Base-by-base conservation (phyloP, 2,888 invertebrate species). In the Ecliptopera silaceata region DNA sequence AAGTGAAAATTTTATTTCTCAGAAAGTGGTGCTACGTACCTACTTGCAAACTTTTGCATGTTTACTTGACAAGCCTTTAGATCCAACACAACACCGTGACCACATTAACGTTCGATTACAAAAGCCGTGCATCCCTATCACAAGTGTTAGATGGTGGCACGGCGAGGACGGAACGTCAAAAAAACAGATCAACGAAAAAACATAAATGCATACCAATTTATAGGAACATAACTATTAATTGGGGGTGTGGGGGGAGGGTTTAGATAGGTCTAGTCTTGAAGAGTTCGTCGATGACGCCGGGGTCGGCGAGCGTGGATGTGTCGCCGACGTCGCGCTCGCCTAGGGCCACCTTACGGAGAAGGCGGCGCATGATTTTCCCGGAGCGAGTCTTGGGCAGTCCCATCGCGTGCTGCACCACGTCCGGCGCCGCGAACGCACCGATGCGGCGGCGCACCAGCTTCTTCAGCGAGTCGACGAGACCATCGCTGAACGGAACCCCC, bases 341-440 rank as follows among this genome's bases (percentile, higher is more conserved):
- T 1, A 96, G 88, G 0, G 99, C 99, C 11, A 99, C 95, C 88
- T 99, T 98, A 63, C 98, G 93, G 60, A 99, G 91, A 56, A 99
- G 96, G 64, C 99, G 93, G 59, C 99, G 93, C 97, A 99, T 99
- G 60, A 99, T 99, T 90, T 99, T 99, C 1, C 99, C 99, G 0
- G 99, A 99, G 44, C 99, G 93, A 0, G 99, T 99, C 88, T 99
- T 99, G 0, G 99, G 99, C 63, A 99, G 91, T 0, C 95, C 96
- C 0, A 98, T 97, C 0, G 99, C 98, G 80, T 97, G 94, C 69
- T 99, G 99, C 56, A 99, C 95, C 32, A 95, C 94, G 80, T 99
- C 99, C 0, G 99, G 99, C 71, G 96, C 94, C 0, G 99, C 99
- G 82, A 99, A 98, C 0, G 99, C 96, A 1, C 99, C 99, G 70